Base-by-base conservation (phyloP, 2,113 vertebrate genomes). In the Urocolius indicus region DNA sequence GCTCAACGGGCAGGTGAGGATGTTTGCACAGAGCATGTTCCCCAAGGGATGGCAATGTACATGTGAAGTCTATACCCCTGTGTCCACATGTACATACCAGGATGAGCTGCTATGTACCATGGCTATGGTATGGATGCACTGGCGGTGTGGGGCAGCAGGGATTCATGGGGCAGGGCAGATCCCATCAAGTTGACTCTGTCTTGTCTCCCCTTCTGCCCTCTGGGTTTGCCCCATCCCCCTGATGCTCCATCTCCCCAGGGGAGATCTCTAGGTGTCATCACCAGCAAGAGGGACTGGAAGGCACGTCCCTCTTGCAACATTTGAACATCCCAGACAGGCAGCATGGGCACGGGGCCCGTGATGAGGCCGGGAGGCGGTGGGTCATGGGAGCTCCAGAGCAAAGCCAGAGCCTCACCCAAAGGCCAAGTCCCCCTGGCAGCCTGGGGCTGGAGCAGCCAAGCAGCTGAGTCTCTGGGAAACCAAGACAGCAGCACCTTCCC, bases 401-500 rank as follows among this genome's bases (percentile, higher is more conserved):
- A 96, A 97, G 91, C 88, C 96, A 96, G 94, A 84, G 30, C 71
- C 68, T 80, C 5, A 0, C 8, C 54, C 51, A 1, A 10, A 88
- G 51, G 51, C 32, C 82, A 77, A 7, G 34, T 86, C 5, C 30
- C 51, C 65, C 23, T 11, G 13, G 85, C 69, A 87, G 72, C 72
- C 68, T 80, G 46, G 29, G 59, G 62, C 49, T 61, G 46, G 76
- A 75, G 88, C 90, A 95, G 63, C 63, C 0, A 4, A 78, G 86
- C 94, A 93, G 91, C 69, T 16, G 10, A 91, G 58, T n/a, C 67
- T 46, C 94, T 92, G 95, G 95, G 90, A 97, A 96, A 95, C 65
- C 17, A 5, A 90, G 82, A 88, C 1, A 7, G 74, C 84, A 91
- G 82, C 16, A 1, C 16, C 38, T 89, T 94, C 73, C 41, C 78